These are phyloP conservation scores for Echinops telfairi DNA, from an alignment of 2,113 vertebrate species.

Conservation along the genomic window DNA sequence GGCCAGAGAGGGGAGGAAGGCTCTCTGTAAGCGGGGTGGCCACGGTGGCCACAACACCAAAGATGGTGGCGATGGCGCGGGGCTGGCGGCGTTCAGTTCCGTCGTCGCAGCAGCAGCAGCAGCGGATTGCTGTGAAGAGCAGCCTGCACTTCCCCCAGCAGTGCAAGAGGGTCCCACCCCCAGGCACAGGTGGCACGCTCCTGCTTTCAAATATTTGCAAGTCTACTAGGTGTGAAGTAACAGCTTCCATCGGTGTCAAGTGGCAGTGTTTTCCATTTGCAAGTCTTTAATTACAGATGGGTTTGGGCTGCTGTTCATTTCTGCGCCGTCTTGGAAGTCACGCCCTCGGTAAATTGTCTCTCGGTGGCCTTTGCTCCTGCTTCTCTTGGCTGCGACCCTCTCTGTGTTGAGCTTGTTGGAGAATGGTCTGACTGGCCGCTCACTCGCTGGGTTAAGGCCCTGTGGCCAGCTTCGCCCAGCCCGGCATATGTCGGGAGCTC, in stretches of 20 bases:
- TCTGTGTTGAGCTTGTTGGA: neutral
- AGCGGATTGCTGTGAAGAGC: too few species aligned
- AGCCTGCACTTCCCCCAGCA: accelerated
- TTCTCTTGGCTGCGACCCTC: neutral
- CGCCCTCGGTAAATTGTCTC: neutral
- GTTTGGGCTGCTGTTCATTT: neutral
- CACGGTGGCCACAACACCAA: too few species aligned
- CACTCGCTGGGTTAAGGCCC: neutral
- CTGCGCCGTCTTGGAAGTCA: neutral
- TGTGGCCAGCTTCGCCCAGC: neutral
- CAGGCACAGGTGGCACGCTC: accelerated
- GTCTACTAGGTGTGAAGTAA: neutral
- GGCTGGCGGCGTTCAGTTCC: too few species aligned
- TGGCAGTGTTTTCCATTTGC: neutral
- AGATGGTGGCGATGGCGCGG: too few species aligned
- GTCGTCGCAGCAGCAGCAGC: too few species aligned
- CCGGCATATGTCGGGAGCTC: neutral
- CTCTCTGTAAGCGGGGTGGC: too few species aligned
- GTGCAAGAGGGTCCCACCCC: neutral
- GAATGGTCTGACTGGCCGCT: neutral
- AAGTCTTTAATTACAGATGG: neutral
- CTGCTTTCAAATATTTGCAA: neutral
- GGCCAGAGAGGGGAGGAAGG: too few species aligned
- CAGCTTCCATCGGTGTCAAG: neutral
- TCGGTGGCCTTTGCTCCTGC: neutral